Evolutionary conservation across 2,113 vertebrate genomes (phyloP).

Genomic region (Nerophis ophidion): DNA sequence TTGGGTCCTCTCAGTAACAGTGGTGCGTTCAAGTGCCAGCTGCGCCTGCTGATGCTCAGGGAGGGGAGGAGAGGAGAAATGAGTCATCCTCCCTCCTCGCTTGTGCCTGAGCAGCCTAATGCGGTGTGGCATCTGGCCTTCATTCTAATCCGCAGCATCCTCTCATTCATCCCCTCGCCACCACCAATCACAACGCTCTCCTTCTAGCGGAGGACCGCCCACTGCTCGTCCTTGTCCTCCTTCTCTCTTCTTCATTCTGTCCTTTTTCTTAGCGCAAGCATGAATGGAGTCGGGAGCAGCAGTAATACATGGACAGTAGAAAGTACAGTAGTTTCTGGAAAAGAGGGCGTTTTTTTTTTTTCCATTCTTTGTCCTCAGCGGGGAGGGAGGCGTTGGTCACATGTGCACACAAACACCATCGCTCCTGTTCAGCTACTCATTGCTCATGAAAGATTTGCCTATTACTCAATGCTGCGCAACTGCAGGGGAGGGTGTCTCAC

Average conservation of each 20-base stretch:
- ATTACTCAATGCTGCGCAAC: constrained; percentile 16
- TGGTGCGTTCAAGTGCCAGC: neutral
- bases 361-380: constrained; percentile 2
- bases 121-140: constrained; percentile 30
- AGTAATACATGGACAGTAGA: neutral
- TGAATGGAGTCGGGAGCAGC: constrained; percentile 30
- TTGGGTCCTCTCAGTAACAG: too few species aligned
- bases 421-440: constrained; percentile 2
- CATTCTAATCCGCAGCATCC: constrained; percentile 32
- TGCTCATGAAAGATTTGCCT: constrained; percentile 8
- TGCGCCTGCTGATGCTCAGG: neutral
- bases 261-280: neutral
- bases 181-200: constrained; percentile 16
- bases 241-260: constrained; percentile 21
- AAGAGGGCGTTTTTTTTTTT: neutral
- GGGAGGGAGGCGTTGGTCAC: constrained; percentile 15
- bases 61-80: constrained; percentile 9
- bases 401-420: constrained; percentile 2
- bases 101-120: constrained; percentile 11
- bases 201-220: constrained; percentile 6
- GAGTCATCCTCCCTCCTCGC: constrained; percentile 3
- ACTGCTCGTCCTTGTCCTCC: neutral
- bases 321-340: neutral
- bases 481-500: constrained; percentile 4
- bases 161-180: constrained; percentile 34